Evolutionary conservation across 2,888 invertebrate species (phyloP).

Genomic region (Zhuqinia jingwanae): DNA sequence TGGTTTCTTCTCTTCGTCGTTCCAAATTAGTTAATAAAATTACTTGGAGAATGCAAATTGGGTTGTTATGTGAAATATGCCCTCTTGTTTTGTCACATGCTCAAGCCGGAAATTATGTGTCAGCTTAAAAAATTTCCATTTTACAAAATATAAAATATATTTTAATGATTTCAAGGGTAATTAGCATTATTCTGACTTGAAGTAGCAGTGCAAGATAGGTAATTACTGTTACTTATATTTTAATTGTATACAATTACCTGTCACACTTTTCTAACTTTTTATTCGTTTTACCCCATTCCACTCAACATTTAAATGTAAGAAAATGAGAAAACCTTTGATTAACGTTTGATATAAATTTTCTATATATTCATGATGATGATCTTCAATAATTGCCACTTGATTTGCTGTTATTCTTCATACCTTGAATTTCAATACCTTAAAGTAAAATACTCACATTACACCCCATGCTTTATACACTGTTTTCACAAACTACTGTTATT

Average conservation of each 20-base stretch:
- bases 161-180: no score
- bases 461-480: neutral
- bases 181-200: no score
- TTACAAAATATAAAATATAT: neutral
- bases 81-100: neutral
- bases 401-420: neutral
- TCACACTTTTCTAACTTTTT: neutral
- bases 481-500: neutral
- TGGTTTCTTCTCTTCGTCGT: no score
- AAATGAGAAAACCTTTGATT: conserved; percentile 19
- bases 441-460: no score
- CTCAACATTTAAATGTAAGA: conserved; percentile 7
- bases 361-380: conserved; percentile 2
- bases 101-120: neutral
- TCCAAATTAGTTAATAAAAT: no score
- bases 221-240: neutral
- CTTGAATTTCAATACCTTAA: neutral
- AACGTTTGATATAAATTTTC: no score
- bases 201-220: neutral
- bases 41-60: no score
- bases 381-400: conserved; percentile 1
- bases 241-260: neutral
- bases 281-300: neutral
- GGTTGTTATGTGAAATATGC: no score
- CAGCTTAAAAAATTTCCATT: neutral